These are phyloP conservation scores for Chironomus striatipennis DNA, from an alignment of 1,140 invertebrate genomes.

Conservation along the genomic window DNA sequence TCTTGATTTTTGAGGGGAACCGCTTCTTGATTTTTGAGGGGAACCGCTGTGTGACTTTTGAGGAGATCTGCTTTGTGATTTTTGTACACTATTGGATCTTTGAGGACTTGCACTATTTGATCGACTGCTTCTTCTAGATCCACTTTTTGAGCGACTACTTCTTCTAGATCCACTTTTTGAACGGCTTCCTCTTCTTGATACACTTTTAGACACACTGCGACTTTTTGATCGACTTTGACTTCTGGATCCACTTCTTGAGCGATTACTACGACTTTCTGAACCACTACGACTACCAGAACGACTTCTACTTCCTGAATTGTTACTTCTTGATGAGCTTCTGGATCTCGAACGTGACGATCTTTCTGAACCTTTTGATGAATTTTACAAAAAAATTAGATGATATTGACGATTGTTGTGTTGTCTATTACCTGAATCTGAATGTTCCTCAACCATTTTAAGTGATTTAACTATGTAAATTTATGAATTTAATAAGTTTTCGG, in stretches of 20 bases:
- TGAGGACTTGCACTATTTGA: no score
- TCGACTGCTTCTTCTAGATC: no score
- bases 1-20: constrained; percentile 31
- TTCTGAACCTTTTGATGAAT: constrained; percentile 25
- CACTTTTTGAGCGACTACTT: no score
- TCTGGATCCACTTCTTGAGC: constrained; percentile 18
- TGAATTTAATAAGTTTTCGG: no score
- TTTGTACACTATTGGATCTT: no score
- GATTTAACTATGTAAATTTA: no score
- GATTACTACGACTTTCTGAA: constrained; percentile 24
- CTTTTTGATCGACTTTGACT: not conserved
- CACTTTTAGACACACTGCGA: no score
- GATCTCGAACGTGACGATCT: constrained; percentile 25
- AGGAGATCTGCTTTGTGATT: no score
- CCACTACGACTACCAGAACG: constrained; percentile 33
- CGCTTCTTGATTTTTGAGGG: constrained; percentile 35
- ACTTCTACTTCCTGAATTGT: constrained; percentile 28
- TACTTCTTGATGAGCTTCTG: constrained; percentile 22
- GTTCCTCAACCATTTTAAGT: not conserved
- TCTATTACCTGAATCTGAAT: not conserved
- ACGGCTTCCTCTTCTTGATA: no score
- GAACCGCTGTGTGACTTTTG: constrained; percentile 25
- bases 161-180: no score
- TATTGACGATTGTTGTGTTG: not conserved
- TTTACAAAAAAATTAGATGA: not conserved